phyloP scores from a whole-genome alignment of 2,113 vertebrate species.

The Hippocampus guttulatus region DNA sequence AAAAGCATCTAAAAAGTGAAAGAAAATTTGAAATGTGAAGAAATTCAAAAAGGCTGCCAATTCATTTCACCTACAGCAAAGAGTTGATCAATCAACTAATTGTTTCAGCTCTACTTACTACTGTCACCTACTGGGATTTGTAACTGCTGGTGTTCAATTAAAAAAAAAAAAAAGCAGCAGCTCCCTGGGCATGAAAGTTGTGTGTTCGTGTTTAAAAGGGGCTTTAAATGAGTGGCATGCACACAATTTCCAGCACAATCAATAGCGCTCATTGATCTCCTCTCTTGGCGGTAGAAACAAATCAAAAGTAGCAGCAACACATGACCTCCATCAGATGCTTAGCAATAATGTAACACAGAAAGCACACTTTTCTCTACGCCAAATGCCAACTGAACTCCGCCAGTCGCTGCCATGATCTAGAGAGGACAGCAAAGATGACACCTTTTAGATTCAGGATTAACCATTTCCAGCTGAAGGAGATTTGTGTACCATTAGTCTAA shows the following conservation, averaged over 20 bases:
- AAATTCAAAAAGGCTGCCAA: neutral
- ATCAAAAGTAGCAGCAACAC: slow-evolving; percentile 10
- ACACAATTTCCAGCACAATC: slow-evolving; percentile 13
- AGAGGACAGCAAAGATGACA: slow-evolving; percentile 39
- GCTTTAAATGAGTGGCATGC: slow-evolving; percentile 4
- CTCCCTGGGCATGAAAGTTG: neutral
- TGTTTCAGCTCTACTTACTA: slow-evolving; percentile 3
- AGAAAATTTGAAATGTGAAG: neutral
- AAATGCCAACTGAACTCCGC: neutral
- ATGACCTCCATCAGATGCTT: neutral
- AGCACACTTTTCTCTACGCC: slow-evolving; percentile 8
- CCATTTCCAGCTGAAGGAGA: slow-evolving; percentile 54
- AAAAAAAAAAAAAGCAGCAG: slow-evolving; percentile 11
- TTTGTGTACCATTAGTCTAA: slow-evolving; percentile 60
- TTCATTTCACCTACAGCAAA: neutral
- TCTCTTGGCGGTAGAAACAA: slow-evolving; percentile 5
- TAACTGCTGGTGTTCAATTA: neutral
- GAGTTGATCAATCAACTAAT: slow-evolving; percentile 8
- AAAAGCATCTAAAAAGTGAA: neutral
- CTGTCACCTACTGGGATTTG: slow-evolving; percentile 6
- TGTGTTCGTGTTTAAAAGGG: neutral
- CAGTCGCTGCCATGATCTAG: neutral
- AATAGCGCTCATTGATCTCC: slow-evolving; percentile 7
- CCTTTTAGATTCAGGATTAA: slow-evolving; percentile 44
- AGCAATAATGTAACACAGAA: neutral